Conservation (phyloP, 2,797 vertebrate genomes). For the Uromys caudimaculatus region DNA sequence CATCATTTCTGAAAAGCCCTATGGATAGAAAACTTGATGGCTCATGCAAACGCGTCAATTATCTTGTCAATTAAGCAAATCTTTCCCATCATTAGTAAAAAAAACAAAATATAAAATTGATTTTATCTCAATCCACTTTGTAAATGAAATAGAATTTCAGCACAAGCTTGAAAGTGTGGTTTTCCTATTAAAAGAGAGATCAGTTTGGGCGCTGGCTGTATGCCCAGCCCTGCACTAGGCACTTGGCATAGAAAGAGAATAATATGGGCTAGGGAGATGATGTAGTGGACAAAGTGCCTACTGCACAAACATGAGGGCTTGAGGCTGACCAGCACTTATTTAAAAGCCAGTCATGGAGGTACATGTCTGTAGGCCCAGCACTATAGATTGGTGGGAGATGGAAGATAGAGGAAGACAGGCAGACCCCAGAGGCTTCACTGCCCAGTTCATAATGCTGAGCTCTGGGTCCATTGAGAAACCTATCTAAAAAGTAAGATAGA, state of each 20-base stretch:
- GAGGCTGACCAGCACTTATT: neutral
- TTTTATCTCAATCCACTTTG: neutral
- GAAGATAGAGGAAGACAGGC: neutral
- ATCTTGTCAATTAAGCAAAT: constrained; percentile 28
- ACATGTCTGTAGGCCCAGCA: neutral
- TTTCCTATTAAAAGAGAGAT: constrained; percentile 39
- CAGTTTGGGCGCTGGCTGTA: neutral
- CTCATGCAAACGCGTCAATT: neutral
- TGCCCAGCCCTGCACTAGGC: neutral
- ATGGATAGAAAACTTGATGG: neutral
- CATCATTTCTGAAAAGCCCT: neutral
- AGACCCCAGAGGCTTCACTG: neutral
- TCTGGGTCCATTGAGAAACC: neutral
- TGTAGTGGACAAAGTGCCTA: neutral
- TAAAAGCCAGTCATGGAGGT: neutral
- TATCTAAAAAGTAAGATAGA: neutral
- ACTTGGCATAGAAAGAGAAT: neutral
- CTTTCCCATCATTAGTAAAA: neutral
- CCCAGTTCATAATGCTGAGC: neutral
- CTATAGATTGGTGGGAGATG: neutral
- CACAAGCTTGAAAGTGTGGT: neutral
- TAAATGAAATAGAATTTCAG: constrained; percentile 43
- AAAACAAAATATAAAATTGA: constrained; percentile 18
- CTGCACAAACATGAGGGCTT: neutral
- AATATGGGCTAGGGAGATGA: neutral